Percentiles rank a stretch among this genome's conserved stretches.
These are phyloP conservation scores for Catajapyx aquilonaris DNA, from an alignment of 1,140 invertebrate genomes.

Conservation along the genomic window DNA sequence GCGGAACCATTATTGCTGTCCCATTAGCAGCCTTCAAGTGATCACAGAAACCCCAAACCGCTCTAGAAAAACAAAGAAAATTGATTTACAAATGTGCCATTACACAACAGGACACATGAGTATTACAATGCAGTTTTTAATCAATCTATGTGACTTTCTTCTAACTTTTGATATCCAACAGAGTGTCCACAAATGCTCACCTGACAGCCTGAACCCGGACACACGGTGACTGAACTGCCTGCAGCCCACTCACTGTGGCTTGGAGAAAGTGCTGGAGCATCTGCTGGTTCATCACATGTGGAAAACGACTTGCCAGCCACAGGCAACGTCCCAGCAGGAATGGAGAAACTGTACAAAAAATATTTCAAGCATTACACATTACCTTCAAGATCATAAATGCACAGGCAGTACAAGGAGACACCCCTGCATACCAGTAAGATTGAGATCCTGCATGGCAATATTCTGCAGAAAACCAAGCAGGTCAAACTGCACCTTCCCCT, in stretches of 20 bases:
- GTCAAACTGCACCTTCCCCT: conserved; percentile 37
- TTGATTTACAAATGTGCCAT: too few species aligned
- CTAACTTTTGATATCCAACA: neutral
- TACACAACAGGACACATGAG: too few species aligned
- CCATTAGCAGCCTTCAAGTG: conserved; percentile 25
- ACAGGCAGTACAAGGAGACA: conserved; percentile 4
- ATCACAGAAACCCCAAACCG: conserved; percentile 31
- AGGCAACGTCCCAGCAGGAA: conserved; percentile 48
- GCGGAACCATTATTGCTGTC: conserved; percentile 22
- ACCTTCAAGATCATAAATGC: neutral
- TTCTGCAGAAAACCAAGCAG: conserved; percentile 40
- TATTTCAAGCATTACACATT: conserved; percentile 3
- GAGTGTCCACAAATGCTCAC: conserved; percentile 1
- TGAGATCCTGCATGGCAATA: conserved; percentile 25
- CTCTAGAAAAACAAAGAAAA: conserved; percentile 15
- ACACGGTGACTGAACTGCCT: conserved; percentile 26
- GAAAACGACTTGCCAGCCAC: conserved; percentile 45
- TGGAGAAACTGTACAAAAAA: conserved; percentile 27
- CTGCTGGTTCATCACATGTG: conserved; percentile 30
- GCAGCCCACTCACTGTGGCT: conserved; percentile 36
- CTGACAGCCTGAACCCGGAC: conserved; percentile 21
- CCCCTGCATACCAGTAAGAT: conserved; percentile 21
- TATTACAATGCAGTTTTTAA: too few species aligned
- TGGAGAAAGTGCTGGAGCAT: conserved; percentile 35
- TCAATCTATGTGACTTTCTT: too few species aligned